A percentile compares a stretch with the other conserved stretches of the same genome.
Conservation (phyloP, 2,888 invertebrate species). For the Pegoplata infirma region DNA sequence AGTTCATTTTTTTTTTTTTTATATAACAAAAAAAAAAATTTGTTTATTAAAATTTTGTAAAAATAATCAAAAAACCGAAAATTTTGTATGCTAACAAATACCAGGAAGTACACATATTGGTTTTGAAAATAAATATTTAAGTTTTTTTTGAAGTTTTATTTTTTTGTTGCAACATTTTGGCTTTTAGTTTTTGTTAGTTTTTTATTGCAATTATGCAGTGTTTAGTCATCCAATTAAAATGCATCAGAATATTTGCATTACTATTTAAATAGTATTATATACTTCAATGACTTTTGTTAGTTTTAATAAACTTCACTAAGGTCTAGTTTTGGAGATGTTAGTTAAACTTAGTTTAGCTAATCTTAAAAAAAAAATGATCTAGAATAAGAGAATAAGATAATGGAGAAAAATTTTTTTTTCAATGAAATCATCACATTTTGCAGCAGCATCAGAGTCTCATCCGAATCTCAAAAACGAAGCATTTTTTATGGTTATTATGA, state of each 20-base stretch:
- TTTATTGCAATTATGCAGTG: not conserved
- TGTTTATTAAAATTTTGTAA: slow-evolving; percentile 23
- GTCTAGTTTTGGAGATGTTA: too few species aligned
- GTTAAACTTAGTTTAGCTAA: too few species aligned
- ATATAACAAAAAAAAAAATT: too few species aligned
- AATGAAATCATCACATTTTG: too few species aligned
- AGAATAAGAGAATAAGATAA: too few species aligned
- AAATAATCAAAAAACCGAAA: not conserved
- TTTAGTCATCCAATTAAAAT: not conserved
- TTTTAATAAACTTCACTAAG: too few species aligned
- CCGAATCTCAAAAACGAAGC: too few species aligned
- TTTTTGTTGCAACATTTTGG: not conserved
- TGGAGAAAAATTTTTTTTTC: too few species aligned
- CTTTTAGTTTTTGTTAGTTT: too few species aligned
- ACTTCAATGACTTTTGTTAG: not conserved
- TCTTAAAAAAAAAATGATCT: too few species aligned
- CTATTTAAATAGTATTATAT: not conserved
- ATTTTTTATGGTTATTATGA: too few species aligned
- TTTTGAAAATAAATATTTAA: not conserved
- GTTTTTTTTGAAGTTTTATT: not conserved
- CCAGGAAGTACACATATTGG: not conserved
- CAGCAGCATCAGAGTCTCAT: too few species aligned
- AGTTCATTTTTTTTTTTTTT: slow-evolving; percentile 20
- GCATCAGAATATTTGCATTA: not conserved
- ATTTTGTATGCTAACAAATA: not conserved